These are phyloP conservation scores for Austrolebias charrua DNA, from an alignment of 2,797 vertebrate species.

Conservation along the genomic window DNA sequence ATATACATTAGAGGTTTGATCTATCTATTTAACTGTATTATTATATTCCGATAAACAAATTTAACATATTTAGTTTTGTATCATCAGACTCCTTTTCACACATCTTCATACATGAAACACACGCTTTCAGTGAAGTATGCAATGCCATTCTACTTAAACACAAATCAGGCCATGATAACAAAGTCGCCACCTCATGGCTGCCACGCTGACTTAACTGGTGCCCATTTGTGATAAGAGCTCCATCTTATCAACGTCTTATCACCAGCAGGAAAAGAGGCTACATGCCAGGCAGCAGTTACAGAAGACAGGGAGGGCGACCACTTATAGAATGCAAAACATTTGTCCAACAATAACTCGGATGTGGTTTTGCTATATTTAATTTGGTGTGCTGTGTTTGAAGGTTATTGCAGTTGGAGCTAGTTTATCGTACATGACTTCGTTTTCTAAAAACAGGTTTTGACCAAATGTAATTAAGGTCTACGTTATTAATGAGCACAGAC, in stretches of 20 bases:
- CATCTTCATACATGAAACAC: neutral
- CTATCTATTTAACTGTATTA: constrained; percentile 19
- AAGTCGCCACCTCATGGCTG: constrained; percentile 50
- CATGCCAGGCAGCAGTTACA: constrained; percentile 30
- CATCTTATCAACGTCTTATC: constrained; percentile 54
- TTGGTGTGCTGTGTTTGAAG: neutral
- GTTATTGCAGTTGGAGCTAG: no score
- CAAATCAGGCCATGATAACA: constrained; percentile 60
- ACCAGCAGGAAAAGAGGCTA: constrained; percentile 46
- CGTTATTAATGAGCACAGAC: no score
- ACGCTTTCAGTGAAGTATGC: neutral
- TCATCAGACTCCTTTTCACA: neutral
- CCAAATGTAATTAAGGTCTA: no score
- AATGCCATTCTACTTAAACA: constrained; percentile 31
- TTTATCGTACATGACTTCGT: no score
- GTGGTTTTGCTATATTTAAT: neutral
- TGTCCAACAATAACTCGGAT: neutral
- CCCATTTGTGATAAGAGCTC: constrained; percentile 41
- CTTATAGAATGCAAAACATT: neutral
- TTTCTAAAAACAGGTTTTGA: no score
- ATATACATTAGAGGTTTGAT: constrained; percentile 5
- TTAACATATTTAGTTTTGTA: neutral
- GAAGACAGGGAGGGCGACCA: neutral
- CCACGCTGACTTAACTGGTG: constrained; percentile 38
- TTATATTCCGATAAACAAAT: neutral